Percentiles rank a stretch among this genome's conserved stretches.
phyloP scores from a whole-genome alignment of 2,113 vertebrate genomes.

The Candoia aspera region DNA sequence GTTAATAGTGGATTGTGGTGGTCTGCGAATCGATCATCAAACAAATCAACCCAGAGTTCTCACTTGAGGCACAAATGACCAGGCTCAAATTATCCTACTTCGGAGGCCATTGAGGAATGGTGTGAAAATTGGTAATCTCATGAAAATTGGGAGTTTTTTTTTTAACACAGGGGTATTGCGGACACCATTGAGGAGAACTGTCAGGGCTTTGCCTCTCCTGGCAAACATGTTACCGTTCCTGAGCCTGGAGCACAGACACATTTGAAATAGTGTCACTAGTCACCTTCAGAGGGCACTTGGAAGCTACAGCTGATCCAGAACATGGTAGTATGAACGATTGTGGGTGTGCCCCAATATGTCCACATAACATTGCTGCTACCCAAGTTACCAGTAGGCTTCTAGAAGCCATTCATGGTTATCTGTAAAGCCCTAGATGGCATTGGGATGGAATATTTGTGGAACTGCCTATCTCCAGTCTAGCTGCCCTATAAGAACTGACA shows the following conservation, averaged over 20 bases:
- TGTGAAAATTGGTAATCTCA: neutral
- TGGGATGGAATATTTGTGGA: too few species aligned
- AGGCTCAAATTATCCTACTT: neutral
- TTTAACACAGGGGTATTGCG: neutral
- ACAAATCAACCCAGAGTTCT: neutral
- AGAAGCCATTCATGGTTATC: too few species aligned
- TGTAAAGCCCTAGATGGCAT: too few species aligned
- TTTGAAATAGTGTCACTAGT: neutral
- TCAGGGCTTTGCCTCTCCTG: neutral
- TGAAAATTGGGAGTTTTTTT: neutral
- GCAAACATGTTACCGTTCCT: neutral
- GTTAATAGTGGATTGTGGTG: neutral
- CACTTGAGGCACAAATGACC: neutral
- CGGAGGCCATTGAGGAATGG: neutral
- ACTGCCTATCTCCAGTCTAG: too few species aligned
- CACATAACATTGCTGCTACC: too few species aligned
- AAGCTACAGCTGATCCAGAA: neutral
- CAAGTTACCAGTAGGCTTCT: too few species aligned
- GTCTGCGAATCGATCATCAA: neutral
- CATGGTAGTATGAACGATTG: neutral
- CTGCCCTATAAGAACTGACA: too few species aligned
- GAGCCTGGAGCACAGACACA: neutral
- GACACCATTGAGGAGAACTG: neutral
- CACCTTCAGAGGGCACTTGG: neutral
- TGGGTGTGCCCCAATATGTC: too few species aligned